phyloP scores from a whole-genome alignment of 2,797 vertebrate species.

The Sebastiscus tertius region DNA sequence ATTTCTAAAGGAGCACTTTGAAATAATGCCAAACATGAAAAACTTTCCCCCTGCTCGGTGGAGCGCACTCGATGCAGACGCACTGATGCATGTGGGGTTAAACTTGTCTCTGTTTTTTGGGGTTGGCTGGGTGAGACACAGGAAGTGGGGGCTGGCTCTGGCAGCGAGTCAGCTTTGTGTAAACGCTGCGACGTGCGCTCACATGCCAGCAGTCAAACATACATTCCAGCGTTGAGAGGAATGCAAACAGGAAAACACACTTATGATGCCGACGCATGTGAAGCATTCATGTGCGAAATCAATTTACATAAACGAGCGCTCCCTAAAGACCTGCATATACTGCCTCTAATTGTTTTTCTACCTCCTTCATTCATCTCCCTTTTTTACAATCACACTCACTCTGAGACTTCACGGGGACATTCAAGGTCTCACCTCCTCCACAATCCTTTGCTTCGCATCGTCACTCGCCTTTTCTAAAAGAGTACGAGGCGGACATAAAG shows the following conservation, averaged over 20 bases:
- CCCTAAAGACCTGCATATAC: neutral
- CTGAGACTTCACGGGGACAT: constrained; percentile 30
- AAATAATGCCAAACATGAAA: constrained; percentile 70
- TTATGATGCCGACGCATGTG: constrained; percentile 1
- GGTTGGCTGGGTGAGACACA: constrained; percentile 33
- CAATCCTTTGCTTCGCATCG: constrained; percentile 14
- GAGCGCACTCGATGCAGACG: constrained; percentile 34
- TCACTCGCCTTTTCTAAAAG: neutral
- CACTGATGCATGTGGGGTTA: constrained; percentile 55
- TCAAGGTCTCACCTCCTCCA: constrained; percentile 51
- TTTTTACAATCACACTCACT: neutral
- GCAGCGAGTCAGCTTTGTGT: constrained; percentile 28
- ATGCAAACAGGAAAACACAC: constrained; percentile 41
- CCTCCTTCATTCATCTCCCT: neutral
- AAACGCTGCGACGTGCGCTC: constrained; percentile 33
- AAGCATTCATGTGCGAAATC: constrained; percentile 1
- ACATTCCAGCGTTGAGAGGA: constrained; percentile 21
- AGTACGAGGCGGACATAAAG: neutral
- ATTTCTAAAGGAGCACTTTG: constrained; percentile 67
- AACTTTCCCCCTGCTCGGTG: constrained; percentile 57
- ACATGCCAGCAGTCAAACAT: constrained; percentile 38
- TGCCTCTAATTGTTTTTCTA: neutral
- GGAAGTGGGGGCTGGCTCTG: constrained; percentile 41
- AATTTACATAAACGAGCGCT: constrained; percentile 7
- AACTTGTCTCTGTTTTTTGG: constrained; percentile 46